phyloP scores from a whole-genome alignment of 2,888 invertebrate genomes.

The Lepas anatifera region DNA sequence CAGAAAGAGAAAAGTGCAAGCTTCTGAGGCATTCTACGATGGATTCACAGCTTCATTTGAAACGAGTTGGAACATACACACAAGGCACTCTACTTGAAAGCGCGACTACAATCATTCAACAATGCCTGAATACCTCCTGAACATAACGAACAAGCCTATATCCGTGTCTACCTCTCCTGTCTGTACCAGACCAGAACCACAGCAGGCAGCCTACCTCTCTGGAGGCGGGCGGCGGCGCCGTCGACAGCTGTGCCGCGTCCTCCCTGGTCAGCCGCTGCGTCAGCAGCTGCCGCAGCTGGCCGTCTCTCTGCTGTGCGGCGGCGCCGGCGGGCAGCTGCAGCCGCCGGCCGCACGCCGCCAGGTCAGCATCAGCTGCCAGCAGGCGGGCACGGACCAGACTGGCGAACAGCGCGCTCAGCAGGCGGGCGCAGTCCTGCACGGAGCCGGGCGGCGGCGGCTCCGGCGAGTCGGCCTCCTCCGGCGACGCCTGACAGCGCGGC shows the following conservation, averaged over 20 bases:
- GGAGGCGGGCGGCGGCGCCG: neutral
- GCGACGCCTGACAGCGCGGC: neutral
- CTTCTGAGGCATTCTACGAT: too few relatives aligned
- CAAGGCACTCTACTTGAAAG: too few relatives aligned
- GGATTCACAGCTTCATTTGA: too few relatives aligned
- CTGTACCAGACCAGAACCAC: too few relatives aligned
- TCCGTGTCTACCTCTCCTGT: too few relatives aligned
- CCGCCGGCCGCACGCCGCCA: neutral
- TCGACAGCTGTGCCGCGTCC: neutral
- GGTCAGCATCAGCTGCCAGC: neutral
- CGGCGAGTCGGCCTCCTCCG: neutral
- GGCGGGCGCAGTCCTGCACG: neutral
- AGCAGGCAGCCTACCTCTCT: neutral
- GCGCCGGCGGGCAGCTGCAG: neutral
- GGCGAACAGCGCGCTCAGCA: neutral
- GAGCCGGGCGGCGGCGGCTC: conserved; percentile 21
- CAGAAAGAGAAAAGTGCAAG: too few relatives aligned
- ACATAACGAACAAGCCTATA: too few relatives aligned
- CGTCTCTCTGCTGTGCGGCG: neutral
- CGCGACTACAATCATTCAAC: too few relatives aligned
- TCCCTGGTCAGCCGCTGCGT: neutral
- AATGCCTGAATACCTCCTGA: too few relatives aligned
- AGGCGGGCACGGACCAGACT: neutral
- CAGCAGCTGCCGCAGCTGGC: neutral
- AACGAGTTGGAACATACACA: too few relatives aligned